Evolutionary conservation across 2,888 invertebrate species (phyloP).

Genomic region (Scaptomyza flava): DNA sequence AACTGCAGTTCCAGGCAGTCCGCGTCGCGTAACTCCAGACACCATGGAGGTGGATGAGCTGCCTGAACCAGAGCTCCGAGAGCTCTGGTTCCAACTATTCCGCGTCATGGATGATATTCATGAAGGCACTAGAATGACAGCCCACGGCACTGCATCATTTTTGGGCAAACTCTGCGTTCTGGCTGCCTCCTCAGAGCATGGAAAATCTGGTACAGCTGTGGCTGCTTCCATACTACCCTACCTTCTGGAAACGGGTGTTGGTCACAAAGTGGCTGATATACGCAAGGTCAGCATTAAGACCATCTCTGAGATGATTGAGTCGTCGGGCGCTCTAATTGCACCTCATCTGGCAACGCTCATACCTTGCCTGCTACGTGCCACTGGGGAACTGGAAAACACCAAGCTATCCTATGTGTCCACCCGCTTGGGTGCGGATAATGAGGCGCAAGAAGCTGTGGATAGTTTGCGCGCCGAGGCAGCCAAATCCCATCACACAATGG

Average conservation of each 20-base stretch:
- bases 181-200: slow-evolving; percentile 88
- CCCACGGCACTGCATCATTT: slow-evolving; percentile 89
- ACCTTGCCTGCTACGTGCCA: slow-evolving; percentile 93
- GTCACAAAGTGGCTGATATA: slow-evolving; percentile 91
- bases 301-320: slow-evolving; percentile 92
- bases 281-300: slow-evolving; percentile 92
- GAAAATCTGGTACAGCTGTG: slow-evolving; percentile 90
- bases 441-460: slow-evolving; percentile 91
- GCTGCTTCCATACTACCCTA: slow-evolving; percentile 92
- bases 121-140: slow-evolving; percentile 92
- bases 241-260: slow-evolving; percentile 91
- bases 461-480: slow-evolving; percentile 92
- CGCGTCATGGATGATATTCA: slow-evolving; percentile 98
- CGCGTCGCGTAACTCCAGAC: slow-evolving; percentile 37
- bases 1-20: slow-evolving; percentile 1
- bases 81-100: slow-evolving; percentile 91
- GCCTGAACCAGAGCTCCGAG: slow-evolving; percentile 83
- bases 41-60: slow-evolving; percentile 76
- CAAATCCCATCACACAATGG: slow-evolving; percentile 94
- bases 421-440: slow-evolving; percentile 88
- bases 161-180: slow-evolving; percentile 92
- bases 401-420: slow-evolving; percentile 92
- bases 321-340: slow-evolving; percentile 91
- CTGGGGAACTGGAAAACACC: slow-evolving; percentile 93
- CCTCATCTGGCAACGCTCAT: slow-evolving; percentile 93